phyloP scores from a whole-genome alignment of 2,113 vertebrate genomes.

The Pluvianellus socialis region DNA sequence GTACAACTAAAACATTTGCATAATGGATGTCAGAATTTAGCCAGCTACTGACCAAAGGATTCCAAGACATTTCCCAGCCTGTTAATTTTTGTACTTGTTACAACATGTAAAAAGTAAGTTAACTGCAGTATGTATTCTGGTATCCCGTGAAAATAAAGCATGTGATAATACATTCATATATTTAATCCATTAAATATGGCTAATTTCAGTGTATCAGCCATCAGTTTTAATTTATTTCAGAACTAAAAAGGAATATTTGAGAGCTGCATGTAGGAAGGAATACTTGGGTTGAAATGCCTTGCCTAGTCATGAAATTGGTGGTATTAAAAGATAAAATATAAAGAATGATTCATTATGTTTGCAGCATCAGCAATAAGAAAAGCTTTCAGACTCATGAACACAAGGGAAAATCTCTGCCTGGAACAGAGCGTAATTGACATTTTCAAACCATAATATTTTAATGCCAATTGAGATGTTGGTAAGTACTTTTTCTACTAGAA shows the following conservation, averaged over 20 bases:
- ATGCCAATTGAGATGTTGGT: background rate
- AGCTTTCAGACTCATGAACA: slow-evolving; percentile 5
- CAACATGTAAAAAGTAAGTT: background rate
- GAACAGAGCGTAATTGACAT: background rate
- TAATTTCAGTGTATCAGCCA: background rate
- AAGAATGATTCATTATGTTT: slow-evolving; percentile 40
- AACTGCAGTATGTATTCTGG: background rate
- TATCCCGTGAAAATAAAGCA: background rate
- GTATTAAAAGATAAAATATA: slow-evolving; percentile 19
- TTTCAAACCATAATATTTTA: slow-evolving; percentile 31
- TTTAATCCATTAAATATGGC: background rate
- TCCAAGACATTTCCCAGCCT: background rate
- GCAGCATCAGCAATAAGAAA: slow-evolving; percentile 18
- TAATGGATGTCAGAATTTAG: background rate
- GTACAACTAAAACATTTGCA: background rate
- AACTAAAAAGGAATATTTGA: background rate
- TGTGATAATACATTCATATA: background rate
- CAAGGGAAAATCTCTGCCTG: slow-evolving; percentile 17
- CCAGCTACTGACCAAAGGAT: background rate
- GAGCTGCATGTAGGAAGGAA: background rate
- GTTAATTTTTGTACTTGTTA: background rate
- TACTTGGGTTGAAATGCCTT: background rate
- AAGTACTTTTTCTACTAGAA: background rate
- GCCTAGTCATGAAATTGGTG: background rate
- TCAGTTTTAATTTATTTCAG: background rate